phyloP scores from a whole-genome alignment of 2,113 vertebrate species.

The Capreolus pygargus region DNA sequence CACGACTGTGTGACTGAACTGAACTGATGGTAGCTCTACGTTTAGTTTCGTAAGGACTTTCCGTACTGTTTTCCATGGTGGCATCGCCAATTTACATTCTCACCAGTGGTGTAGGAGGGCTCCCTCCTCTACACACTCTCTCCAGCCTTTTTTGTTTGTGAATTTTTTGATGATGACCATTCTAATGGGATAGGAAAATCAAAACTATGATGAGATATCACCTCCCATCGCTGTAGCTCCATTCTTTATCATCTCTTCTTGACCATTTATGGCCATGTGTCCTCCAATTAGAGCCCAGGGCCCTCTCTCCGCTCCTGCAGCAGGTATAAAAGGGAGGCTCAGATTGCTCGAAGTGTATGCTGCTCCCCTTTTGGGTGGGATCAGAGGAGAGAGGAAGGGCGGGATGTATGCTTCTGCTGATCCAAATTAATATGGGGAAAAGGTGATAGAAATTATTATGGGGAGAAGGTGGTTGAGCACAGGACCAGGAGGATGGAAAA shows the following conservation, averaged over 20 bases:
- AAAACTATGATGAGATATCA: neutral
- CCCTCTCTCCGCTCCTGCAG: too few species aligned
- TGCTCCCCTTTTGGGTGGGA: neutral
- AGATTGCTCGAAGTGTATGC: accelerated
- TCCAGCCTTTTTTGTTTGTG: neutral
- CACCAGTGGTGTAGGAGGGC: neutral
- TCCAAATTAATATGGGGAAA: conserved; percentile 73
- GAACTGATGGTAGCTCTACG: neutral
- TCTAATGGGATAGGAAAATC: neutral
- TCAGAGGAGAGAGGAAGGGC: conserved; percentile 53
- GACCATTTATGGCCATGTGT: neutral
- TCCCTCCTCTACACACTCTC: neutral
- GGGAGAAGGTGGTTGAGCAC: conserved; percentile 72
- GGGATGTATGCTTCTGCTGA: neutral
- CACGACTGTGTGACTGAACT: accelerated
- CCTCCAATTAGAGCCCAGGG: neutral
- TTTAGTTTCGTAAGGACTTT: neutral
- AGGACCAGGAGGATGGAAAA: conserved; percentile 79
- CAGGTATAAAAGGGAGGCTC: neutral
- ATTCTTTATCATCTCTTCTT: neutral
- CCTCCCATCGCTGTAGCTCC: neutral
- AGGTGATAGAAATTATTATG: conserved; percentile 76
- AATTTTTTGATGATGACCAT: neutral
- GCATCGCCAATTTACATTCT: neutral
- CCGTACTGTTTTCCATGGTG: neutral